Conservation (phyloP, 2,797 vertebrate species). For the Coracias cyanogaster region DNA sequence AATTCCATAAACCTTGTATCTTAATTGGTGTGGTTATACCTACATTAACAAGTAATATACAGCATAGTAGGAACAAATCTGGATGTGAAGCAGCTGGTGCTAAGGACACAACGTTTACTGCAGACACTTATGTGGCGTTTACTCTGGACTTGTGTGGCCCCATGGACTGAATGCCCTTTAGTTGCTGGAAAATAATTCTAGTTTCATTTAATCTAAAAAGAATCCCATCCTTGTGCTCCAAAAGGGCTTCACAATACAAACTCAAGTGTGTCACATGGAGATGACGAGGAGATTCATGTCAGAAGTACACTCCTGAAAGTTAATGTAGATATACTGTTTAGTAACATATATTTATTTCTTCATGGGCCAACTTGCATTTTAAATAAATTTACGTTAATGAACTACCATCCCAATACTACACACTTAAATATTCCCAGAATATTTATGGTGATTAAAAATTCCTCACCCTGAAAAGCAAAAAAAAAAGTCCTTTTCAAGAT, state of each 20-base stretch:
- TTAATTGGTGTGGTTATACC: neutral
- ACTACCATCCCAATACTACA: neutral
- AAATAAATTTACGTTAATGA: neutral
- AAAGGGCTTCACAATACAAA: neutral
- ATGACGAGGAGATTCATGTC: neutral
- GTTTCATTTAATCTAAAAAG: neutral
- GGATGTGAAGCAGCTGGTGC: neutral
- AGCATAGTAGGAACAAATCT: neutral
- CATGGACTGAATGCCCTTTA: neutral
- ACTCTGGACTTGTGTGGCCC: neutral
- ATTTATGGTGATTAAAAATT: neutral
- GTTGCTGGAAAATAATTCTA: neutral
- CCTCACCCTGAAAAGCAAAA: neutral
- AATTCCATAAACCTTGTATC: neutral
- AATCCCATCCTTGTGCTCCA: neutral
- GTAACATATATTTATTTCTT: neutral
- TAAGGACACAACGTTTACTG: neutral
- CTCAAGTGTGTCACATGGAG: neutral
- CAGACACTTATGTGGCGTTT: fast-evolving
- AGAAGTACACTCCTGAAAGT: neutral
- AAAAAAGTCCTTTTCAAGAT: neutral
- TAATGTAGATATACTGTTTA: neutral
- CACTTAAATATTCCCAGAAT: neutral
- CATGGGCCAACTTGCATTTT: neutral
- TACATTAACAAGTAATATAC: neutral